Percentiles rank a stretch among this genome's conserved stretches.
Evolutionary conservation across 2,888 invertebrate species (phyloP).

Genomic region (Kryphioiulus occultus): DNA sequence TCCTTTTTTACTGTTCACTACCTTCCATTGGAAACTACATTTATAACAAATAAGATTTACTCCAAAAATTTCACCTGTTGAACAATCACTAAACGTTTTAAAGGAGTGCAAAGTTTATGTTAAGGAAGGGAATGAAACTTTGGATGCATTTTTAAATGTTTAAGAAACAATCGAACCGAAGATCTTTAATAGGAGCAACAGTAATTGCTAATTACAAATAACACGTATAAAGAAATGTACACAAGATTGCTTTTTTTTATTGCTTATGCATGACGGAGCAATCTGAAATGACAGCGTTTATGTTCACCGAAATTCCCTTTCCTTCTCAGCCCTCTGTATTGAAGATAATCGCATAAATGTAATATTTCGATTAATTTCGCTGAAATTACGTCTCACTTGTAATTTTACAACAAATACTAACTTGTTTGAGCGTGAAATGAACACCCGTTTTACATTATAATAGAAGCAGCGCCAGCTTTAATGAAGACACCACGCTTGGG

Average conservation of each 20-base stretch:
- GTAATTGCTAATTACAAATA: constrained; percentile 21
- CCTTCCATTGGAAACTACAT: too few species aligned
- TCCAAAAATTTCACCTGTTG: too few species aligned
- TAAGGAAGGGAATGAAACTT: neutral
- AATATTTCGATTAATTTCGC: constrained; percentile 26
- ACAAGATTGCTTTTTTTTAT: constrained; percentile 28
- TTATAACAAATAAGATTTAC: too few species aligned
- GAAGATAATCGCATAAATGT: constrained; percentile 20
- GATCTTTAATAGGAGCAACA: neutral
- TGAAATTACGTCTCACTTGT: constrained; percentile 8
- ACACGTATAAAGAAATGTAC: neutral
- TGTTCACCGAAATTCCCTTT: neutral
- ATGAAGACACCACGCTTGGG: constrained; percentile 22
- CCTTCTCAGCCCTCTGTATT: neutral
- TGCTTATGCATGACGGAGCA: neutral
- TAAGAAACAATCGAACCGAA: neutral
- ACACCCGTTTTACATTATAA: neutral
- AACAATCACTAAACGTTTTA: too few species aligned
- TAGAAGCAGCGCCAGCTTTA: neutral
- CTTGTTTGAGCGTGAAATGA: constrained; percentile 22
- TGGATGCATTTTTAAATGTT: neutral
- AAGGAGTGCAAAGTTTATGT: neutral
- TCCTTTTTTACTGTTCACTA: too few species aligned
- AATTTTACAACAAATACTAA: constrained; percentile 26
- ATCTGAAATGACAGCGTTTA: neutral